phyloP scores from a whole-genome alignment of 2,797 vertebrate species.

The Diglossa cyanea region DNA sequence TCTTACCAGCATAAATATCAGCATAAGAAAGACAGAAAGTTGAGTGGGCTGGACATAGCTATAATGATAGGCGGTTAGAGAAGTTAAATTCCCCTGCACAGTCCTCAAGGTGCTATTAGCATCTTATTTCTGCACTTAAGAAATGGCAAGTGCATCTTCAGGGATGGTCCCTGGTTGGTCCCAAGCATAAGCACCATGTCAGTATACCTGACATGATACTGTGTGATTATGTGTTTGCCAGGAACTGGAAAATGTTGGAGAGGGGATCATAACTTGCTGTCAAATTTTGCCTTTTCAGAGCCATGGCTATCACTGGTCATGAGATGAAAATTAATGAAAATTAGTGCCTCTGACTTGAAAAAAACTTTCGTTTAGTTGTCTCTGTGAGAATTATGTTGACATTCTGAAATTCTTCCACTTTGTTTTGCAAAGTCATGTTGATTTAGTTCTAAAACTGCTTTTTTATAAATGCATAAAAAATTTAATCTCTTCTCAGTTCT shows the following conservation, averaged over 20 bases:
- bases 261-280: neutral
- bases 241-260: neutral
- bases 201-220: neutral
- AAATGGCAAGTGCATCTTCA: neutral
- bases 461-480: neutral
- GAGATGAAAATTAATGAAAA: neutral
- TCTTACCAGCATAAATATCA: neutral
- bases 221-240: neutral
- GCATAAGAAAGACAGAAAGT: neutral
- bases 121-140: neutral
- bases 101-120: neutral
- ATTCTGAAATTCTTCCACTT: neutral
- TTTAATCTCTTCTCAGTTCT: neutral
- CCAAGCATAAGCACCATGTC: accelerated
- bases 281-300: neutral
- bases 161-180: neutral
- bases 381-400: neutral
- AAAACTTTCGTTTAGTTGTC: neutral
- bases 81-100: neutral
- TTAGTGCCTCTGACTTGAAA: neutral
- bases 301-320: neutral
- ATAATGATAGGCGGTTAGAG: neutral
- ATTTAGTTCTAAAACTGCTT: neutral
- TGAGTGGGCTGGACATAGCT: neutral
- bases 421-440: neutral